Conservation (phyloP, 37 sponge, comb jelly and placozoan genomes). For the Chondrilla cf. caribensis region DNA sequence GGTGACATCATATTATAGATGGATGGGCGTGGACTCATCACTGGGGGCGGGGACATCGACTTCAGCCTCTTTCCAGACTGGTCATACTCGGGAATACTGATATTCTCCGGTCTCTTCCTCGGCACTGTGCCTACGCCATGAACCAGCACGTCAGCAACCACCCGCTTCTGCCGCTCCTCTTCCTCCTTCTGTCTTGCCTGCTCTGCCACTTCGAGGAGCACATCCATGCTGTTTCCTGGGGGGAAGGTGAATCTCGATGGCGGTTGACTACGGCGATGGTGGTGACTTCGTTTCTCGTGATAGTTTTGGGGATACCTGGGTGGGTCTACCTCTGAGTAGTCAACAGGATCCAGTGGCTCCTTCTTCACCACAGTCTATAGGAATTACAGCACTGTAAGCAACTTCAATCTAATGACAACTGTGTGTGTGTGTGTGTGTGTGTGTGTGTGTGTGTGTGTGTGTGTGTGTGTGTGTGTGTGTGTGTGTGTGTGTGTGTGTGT, state of each 20-base stretch:
- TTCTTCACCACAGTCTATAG: neutral
- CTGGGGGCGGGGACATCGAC: constrained; percentile 23
- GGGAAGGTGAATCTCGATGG: neutral
- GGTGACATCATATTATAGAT: constrained; percentile 23
- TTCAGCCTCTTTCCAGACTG: neutral
- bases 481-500: too few relatives aligned
- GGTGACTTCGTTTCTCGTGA: too few relatives aligned
- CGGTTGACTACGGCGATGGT: too few relatives aligned
- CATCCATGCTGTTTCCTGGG: constrained; percentile 9
- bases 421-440: constrained; percentile 16
- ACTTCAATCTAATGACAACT: too few relatives aligned
- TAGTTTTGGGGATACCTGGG: too few relatives aligned
- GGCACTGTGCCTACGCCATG: neutral
- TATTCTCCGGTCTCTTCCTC: constrained; percentile 10
- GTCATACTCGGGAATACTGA: constrained; percentile 12
- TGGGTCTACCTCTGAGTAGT: neutral
- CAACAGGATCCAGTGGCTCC: neutral
- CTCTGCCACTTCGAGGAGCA: constrained; percentile 3
- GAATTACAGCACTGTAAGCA: neutral
- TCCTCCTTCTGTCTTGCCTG: constrained; percentile 10
- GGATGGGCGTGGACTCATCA: constrained; percentile 22
- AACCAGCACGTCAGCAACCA: constrained; percentile 6
- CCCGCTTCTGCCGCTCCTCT: constrained; percentile 15
- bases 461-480: too few relatives aligned
- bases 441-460: too few relatives aligned